A percentile compares a stretch with the other conserved stretches of the same genome.
Evolutionary conservation across 1,140 invertebrate genomes (phyloP).

Genomic region (Trichonephila inaurata): DNA sequence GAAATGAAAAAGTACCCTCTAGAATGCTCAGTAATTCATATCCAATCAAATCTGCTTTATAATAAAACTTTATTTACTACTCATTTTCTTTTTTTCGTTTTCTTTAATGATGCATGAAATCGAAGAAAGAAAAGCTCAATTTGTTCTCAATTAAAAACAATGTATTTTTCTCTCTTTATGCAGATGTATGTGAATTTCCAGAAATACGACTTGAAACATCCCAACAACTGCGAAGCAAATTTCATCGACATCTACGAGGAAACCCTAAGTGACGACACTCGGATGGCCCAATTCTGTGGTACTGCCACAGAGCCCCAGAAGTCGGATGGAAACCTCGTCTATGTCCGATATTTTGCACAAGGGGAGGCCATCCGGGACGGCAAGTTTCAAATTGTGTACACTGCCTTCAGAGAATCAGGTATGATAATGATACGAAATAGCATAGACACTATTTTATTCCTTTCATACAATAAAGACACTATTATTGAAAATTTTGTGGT

Average conservation of each 20-base stretch:
- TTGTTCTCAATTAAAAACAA: too few relatives aligned
- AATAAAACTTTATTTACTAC: too few relatives aligned
- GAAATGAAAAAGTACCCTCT: too few relatives aligned
- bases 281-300: slow-evolving; percentile 83
- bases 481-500: too few relatives aligned
- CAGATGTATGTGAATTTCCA: slow-evolving; percentile 88
- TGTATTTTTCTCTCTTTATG: slow-evolving; percentile 76
- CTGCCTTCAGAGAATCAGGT: slow-evolving; percentile 85
- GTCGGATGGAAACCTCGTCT: slow-evolving; percentile 81
- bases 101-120: too few relatives aligned
- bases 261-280: slow-evolving; percentile 83
- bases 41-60: too few relatives aligned
- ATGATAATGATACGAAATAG: background rate
- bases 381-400: slow-evolving; percentile 87
- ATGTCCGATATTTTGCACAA: slow-evolving; percentile 87
- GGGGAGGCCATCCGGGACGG: slow-evolving; percentile 84
- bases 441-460: background rate
- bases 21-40: too few relatives aligned
- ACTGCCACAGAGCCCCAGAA: slow-evolving; percentile 87
- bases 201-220: slow-evolving; percentile 86
- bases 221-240: slow-evolving; percentile 91
- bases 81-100: too few relatives aligned
- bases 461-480: too few relatives aligned
- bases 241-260: slow-evolving; percentile 89
- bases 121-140: too few relatives aligned